These are phyloP conservation scores for Heterocephalus glaber DNA, from an alignment of 2,113 vertebrate genomes.

Conservation along the genomic window DNA sequence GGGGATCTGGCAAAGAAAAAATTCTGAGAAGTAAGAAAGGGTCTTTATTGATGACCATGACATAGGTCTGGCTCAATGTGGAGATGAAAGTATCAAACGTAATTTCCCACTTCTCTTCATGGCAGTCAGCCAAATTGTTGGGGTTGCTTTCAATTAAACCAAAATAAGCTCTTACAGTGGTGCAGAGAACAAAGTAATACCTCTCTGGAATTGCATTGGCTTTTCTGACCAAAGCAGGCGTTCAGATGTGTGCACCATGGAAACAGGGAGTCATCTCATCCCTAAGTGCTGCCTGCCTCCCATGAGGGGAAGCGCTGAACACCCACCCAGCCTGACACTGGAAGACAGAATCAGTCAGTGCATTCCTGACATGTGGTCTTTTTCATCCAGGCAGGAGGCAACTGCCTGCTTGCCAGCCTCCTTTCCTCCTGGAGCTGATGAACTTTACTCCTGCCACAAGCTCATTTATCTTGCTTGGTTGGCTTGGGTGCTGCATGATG, in stretches of 20 bases:
- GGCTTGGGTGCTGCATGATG: not conserved
- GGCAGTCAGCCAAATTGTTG: not conserved
- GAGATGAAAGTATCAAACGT: slow-evolving; percentile 59
- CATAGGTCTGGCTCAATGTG: slow-evolving; percentile 44
- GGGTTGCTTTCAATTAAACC: slow-evolving; percentile 54
- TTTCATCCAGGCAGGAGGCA: not conserved
- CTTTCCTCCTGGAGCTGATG: not conserved
- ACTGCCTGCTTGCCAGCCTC: not conserved
- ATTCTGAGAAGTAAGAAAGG: not conserved
- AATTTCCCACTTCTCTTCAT: slow-evolving; percentile 36
- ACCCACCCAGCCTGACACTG: not conserved
- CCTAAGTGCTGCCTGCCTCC: accelerated
- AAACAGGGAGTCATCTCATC: not conserved
- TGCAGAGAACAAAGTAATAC: not conserved
- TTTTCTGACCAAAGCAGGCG: slow-evolving; percentile 15
- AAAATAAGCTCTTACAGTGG: not conserved
- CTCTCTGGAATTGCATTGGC: not conserved
- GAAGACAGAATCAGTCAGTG: not conserved
- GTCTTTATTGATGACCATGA: slow-evolving; percentile 28
- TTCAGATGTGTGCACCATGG: not conserved
- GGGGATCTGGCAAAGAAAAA: not conserved
- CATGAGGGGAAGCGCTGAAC: not conserved
- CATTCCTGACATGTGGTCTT: not conserved
- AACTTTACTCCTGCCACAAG: not conserved
- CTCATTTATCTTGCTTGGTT: not conserved